Base-by-base conservation (phyloP, 2,113 vertebrate species). In the Phalacrocorax brasilianus region DNA sequence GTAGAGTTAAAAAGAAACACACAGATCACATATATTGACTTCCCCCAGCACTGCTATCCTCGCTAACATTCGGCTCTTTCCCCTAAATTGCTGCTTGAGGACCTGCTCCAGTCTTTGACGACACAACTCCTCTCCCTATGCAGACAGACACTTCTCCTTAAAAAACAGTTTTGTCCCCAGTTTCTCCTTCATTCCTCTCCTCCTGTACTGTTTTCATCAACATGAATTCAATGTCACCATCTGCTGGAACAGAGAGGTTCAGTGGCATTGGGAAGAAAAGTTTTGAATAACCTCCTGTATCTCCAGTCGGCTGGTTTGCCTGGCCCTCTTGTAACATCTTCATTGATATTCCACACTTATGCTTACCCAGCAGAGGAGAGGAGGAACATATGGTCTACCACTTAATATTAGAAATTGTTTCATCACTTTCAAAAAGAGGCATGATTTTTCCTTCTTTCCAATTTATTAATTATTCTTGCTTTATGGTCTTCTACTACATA, bases 381-480 rank as follows among this genome's bases (percentile, higher is more conserved):
- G 53, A 93, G 42, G 82, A 95, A 93, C 95, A 96, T 93, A 95
- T 88, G 94, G 88, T 88, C 90, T 68, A 94, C 89, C 93, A 91
- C 44, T 89, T 80, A 79, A 81, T 85, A 95, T 91, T 92, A 95
- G 93, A 92, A 93, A 95, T 92, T 53, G 83, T 85, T 91, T 63
- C 78, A 95, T 96, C 71, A 92, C 52, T 76, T 92, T 73, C 85
- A 71, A 42, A 91, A 72, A 80, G 32, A 88, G 63, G 14, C 77
- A 89, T 17, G 47, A 76, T 79, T 89, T 88, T 73, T 63, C 63
- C 42, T 89, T 68, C 67, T 95, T 96, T 82, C 55, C 55, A 83
- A 83, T 89, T 78, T 79, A 92, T 94, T 91, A 93, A 96, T 94
- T 95, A 94, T 83, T 91, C 85, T 86, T 88, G 71, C 55, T 94